These are phyloP conservation scores for Rhegmatorhina hoffmannsi DNA, from an alignment of 2,113 vertebrate species.

Conservation along the genomic window DNA sequence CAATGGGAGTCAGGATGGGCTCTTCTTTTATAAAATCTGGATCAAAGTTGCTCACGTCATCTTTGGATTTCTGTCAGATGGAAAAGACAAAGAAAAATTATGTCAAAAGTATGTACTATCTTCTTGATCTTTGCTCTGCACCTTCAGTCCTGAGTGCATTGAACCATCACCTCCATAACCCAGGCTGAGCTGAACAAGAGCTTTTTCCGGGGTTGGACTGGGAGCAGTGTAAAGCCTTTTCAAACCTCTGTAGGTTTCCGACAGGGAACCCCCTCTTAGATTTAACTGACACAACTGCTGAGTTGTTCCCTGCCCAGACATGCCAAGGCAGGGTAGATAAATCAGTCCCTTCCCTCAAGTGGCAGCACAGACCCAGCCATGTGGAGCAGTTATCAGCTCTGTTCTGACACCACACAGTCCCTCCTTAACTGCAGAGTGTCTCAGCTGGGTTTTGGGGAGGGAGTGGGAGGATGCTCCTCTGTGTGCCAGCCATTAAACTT, in stretches of 20 bases:
- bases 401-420: not conserved
- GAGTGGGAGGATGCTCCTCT: not conserved
- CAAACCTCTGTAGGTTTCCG: not conserved
- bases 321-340: not conserved
- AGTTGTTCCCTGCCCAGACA: not conserved
- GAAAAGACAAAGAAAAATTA: slow-evolving; percentile 50
- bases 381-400: not conserved
- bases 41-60: slow-evolving; percentile 98
- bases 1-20: slow-evolving; percentile 91
- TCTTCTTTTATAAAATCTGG: slow-evolving; percentile 97
- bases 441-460: not conserved
- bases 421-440: not conserved
- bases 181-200: not conserved
- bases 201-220: not conserved
- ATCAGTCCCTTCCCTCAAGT: not conserved
- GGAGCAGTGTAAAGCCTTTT: not conserved
- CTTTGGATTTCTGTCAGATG: slow-evolving; percentile 87
- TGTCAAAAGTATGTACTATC: not conserved
- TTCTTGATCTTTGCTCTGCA: not conserved
- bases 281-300: not conserved
- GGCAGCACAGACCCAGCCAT: not conserved
- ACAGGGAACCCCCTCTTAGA: not conserved
- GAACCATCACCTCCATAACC: not conserved
- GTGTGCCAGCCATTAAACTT: not conserved
- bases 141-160: not conserved